Conservation (phyloP, 2,888 invertebrate genomes). For the Chromoteleia sp. region DNA sequence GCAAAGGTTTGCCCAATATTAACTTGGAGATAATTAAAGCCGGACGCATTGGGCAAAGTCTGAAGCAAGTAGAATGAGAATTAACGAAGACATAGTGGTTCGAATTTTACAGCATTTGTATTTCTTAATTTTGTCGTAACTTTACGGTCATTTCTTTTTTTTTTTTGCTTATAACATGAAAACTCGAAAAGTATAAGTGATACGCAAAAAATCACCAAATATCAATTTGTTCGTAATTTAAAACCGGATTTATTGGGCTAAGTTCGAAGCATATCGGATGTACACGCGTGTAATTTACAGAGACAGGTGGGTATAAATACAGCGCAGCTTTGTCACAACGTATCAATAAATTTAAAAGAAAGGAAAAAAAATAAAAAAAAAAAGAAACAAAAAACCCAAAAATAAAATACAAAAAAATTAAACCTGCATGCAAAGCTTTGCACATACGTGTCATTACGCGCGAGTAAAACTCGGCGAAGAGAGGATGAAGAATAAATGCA, state of each 20-base stretch:
- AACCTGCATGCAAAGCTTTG: slow-evolving; percentile 38
- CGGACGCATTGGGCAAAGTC: too few species aligned
- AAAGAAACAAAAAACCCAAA: not conserved
- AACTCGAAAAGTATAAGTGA: too few species aligned
- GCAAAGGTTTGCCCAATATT: slow-evolving; percentile 14
- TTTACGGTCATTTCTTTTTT: too few species aligned
- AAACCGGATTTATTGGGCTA: too few species aligned
- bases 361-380: slow-evolving; percentile 8
- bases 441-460: slow-evolving; percentile 45
- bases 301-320: slow-evolving; percentile 34
- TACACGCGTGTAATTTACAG: slow-evolving; percentile 24
- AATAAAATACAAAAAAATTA: too few species aligned
- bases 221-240: too few species aligned
- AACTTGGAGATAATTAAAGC: slow-evolving; percentile 27
- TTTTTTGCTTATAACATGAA: too few species aligned
- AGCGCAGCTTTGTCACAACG: slow-evolving; percentile 27
- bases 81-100: too few species aligned
- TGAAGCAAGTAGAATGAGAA: too few species aligned
- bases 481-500: slow-evolving; percentile 60
- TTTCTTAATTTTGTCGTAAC: too few species aligned
- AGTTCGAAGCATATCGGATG: not conserved
- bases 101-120: too few species aligned
- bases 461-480: slow-evolving; percentile 34
- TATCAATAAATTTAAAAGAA: slow-evolving; percentile 37
- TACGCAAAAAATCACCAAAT: too few species aligned